phyloP scores from a whole-genome alignment of 2,113 vertebrate species.

The Tenrec ecaudatus region DNA sequence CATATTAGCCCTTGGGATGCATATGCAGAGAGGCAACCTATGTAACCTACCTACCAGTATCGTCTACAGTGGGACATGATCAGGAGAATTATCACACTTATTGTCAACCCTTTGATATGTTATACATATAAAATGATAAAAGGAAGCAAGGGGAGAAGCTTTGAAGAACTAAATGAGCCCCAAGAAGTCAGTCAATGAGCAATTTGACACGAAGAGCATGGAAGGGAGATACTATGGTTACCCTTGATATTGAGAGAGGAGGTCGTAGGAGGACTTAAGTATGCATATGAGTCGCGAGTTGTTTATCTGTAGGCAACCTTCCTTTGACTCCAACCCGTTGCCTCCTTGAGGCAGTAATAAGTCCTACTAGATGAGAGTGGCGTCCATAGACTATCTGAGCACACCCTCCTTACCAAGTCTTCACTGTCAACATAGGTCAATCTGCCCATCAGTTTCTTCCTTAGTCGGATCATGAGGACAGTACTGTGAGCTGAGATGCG shows the following conservation, averaged over 20 bases:
- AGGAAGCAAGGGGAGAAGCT: too few species aligned
- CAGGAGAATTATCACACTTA: constrained; percentile 16
- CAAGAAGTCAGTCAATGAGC: background rate
- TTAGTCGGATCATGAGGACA: background rate
- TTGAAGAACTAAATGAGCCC: too few species aligned
- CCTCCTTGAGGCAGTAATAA: background rate
- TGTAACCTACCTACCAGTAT: background rate
- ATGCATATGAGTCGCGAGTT: background rate
- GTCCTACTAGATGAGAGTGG: background rate
- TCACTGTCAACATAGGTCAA: background rate
- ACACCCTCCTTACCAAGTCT: background rate
- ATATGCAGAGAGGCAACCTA: background rate
- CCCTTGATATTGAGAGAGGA: background rate
- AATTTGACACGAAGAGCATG: background rate
- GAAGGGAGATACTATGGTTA: background rate
- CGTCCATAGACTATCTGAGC: background rate
- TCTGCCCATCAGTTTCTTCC: background rate
- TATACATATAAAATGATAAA: too few species aligned
- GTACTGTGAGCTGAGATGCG: background rate
- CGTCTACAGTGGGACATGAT: background rate
- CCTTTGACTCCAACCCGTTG: background rate
- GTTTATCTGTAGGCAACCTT: background rate
- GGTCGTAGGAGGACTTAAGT: background rate
- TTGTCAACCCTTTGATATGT: background rate
- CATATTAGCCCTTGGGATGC: background rate